Evolutionary conservation across 2,888 invertebrate species (phyloP), one percentile per base, ranked within the genome.

Genomic region (Atethmia centrago): DNA sequence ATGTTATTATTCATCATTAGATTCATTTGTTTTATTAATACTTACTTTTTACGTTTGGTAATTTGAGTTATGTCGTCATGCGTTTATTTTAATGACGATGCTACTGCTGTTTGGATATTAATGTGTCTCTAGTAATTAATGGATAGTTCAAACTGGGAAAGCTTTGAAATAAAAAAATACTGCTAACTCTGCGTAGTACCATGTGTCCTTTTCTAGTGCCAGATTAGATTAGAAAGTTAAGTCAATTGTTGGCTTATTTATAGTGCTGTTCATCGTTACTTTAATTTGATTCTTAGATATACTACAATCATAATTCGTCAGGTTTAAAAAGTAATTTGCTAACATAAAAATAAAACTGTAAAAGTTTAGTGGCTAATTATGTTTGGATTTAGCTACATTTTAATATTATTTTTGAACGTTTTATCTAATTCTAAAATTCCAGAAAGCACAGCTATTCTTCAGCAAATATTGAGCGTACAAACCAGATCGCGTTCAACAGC

Each of bases 401-500:
- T 28, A 28, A 68, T 42, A 19, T 0, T 61, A 49, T 25, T 42
- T n/a, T 16, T 0, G 42, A 80, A 55, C 8, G 3, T 61, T 45
- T 61, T 53, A 68, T 64, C 19, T 53, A 56, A 61, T 42, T 67
- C 51, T 28, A 68, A 77, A 66, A 61, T 59, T 70, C 65, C 42
- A 64, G 12, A 58, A 62, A 62, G 25, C 28, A 66, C 25, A 36
- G 68, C 65, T 76, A 74, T 74, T 68, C 65, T 64, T 67, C 56
- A 66, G 80, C 81, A 85, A 85, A 86, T 74, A 79, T 79, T 73
- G 61, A 82, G 74, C 80, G 79, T 79, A 80, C 76, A 82, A 89
- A 88, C 87, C 86, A 87, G 87, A 89, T 88, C 63, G 68, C 85
- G 85, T 86, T 86, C 80, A 85, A 77, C 65, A 90, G 89, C 88